These are phyloP conservation scores for Aethes cnicana DNA, from an alignment of 2,888 invertebrate genomes.

Conservation along the genomic window DNA sequence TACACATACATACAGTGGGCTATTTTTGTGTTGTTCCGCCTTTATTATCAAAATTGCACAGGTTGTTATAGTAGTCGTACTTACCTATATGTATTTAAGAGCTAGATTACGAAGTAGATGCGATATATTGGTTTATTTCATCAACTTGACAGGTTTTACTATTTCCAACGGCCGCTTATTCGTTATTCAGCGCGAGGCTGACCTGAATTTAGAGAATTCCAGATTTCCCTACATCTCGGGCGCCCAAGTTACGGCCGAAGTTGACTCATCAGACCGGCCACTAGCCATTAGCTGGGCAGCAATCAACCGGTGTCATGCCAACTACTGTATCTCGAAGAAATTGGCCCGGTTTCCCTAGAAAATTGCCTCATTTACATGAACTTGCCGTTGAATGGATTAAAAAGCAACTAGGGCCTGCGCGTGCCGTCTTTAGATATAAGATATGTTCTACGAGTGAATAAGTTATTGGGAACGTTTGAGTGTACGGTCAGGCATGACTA, in stretches of 20 bases:
- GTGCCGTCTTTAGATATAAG: neutral
- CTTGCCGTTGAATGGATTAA: conserved; percentile 39
- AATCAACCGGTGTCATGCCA: conserved; percentile 41
- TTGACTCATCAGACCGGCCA: conserved; percentile 21
- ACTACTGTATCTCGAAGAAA: conserved; percentile 59
- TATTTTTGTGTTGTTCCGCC: too few species aligned
- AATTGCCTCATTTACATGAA: conserved; percentile 63
- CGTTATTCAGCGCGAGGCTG: conserved; percentile 23
- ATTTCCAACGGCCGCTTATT: conserved; percentile 2
- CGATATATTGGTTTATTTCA: too few species aligned
- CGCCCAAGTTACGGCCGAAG: conserved; percentile 5
- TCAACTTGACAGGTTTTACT: too few species aligned
- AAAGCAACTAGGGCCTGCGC: conserved; percentile 36
- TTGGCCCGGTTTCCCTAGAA: conserved; percentile 62
- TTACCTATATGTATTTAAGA: too few species aligned
- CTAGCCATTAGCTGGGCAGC: conserved; percentile 39
- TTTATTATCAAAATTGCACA: too few species aligned
- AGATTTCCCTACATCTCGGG: conserved; percentile 24
- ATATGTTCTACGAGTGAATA: neutral
- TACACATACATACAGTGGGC: too few species aligned
- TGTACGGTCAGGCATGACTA: too few species aligned
- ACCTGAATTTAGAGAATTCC: conserved; percentile 27
- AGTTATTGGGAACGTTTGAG: too few species aligned
- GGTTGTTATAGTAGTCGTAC: too few species aligned
- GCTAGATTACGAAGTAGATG: too few species aligned